Conservation (phyloP, 2,113 vertebrate species). For the Hippocampus guttulatus region DNA sequence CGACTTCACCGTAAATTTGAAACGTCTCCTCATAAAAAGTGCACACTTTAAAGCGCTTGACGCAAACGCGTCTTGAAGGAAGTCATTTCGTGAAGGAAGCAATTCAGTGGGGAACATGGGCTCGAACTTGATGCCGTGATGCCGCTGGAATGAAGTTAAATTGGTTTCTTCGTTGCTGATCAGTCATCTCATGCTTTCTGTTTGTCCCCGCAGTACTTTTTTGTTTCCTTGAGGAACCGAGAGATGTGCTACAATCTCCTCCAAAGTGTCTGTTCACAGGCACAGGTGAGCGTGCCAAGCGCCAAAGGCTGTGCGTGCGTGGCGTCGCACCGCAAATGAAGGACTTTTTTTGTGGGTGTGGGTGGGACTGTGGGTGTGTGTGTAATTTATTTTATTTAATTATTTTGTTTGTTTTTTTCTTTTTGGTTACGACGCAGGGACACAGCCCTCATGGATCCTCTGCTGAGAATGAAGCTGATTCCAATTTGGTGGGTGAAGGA, state of each 20-base stretch:
- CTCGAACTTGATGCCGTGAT: background rate
- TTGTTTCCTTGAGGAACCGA: conserved; percentile 71
- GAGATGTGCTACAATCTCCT: conserved; percentile 71
- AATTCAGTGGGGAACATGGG: background rate
- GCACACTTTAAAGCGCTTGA: background rate
- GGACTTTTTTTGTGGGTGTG: no score
- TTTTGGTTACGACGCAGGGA: conserved; percentile 40
- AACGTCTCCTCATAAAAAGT: no score
- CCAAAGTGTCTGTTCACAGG: conserved; percentile 55
- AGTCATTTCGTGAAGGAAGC: background rate
- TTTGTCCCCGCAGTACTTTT: conserved; percentile 68
- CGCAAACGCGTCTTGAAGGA: background rate
- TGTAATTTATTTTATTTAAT: background rate
- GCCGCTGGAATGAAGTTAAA: background rate
- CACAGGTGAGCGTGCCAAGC: conserved; percentile 50
- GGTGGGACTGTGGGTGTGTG: no score
- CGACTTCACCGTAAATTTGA: no score
- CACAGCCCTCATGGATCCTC: conserved; percentile 32
- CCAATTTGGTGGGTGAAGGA: conserved; percentile 53
- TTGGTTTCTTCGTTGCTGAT: background rate
- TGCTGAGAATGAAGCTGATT: conserved; percentile 34
- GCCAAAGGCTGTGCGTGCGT: background rate
- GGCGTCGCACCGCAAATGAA: background rate
- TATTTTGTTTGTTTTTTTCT: background rate
- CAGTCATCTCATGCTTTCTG: background rate